Percentiles rank a stretch among this genome's conserved stretches.
phyloP scores from a whole-genome alignment of 2,797 vertebrate genomes.

The Taenioides sp. region DNA sequence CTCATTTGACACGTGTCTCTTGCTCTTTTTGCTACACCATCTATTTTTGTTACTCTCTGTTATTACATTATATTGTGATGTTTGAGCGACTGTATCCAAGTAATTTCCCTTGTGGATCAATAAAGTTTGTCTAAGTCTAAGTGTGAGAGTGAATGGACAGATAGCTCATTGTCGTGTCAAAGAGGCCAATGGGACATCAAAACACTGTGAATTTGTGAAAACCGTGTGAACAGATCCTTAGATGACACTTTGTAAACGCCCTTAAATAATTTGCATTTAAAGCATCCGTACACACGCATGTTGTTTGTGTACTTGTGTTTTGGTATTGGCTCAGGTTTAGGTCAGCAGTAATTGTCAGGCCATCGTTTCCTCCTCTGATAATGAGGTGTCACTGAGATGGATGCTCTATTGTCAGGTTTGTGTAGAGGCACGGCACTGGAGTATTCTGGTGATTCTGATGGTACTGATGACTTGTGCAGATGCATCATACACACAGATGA shows the following conservation, averaged over 20 bases:
- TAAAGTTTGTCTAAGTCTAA: too few species aligned
- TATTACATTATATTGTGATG: too few species aligned
- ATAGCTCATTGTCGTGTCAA: too few species aligned
- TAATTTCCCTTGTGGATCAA: too few species aligned
- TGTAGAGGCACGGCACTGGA: slow-evolving; percentile 21
- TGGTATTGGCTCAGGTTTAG: neutral
- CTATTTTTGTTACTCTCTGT: too few species aligned
- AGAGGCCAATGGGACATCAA: too few species aligned
- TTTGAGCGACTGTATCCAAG: too few species aligned
- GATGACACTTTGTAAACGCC: neutral
- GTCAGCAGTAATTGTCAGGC: neutral
- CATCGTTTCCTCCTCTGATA: slow-evolving; percentile 11
- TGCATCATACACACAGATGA: neutral
- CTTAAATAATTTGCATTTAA: neutral
- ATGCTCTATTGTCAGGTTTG: slow-evolving; percentile 38
- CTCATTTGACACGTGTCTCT: too few species aligned
- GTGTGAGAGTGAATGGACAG: too few species aligned
- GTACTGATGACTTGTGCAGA: slow-evolving; percentile 5
- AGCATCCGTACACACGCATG: neutral
- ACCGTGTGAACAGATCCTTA: too few species aligned
- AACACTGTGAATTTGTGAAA: too few species aligned
- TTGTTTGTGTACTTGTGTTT: neutral
- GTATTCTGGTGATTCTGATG: neutral
- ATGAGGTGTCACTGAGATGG: slow-evolving; percentile 22
- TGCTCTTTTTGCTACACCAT: too few species aligned